phyloP scores from a whole-genome alignment of 2,888 invertebrate genomes.

The Macrophya annulata region DNA sequence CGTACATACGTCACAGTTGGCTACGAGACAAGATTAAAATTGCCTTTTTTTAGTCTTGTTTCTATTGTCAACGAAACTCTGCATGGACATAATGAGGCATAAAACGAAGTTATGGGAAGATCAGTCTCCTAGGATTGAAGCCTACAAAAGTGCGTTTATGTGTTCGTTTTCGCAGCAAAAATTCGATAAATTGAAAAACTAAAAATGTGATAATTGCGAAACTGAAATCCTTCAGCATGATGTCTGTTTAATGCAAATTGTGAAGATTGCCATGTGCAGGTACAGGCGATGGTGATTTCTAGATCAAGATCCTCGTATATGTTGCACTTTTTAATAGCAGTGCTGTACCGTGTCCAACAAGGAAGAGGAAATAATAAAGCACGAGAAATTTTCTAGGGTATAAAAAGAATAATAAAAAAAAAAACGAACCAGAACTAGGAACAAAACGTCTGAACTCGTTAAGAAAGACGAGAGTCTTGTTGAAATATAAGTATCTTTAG shows the following conservation, averaged over 20 bases:
- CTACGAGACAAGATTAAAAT: conserved; percentile 23
- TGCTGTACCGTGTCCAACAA: neutral
- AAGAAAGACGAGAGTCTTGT: conserved; percentile 30
- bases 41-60: neutral
- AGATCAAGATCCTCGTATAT: neutral
- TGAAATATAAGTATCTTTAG: conserved; percentile 21
- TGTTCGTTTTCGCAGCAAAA: neutral
- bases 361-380: conserved; percentile 5
- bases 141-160: neutral
- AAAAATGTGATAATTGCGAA: neutral
- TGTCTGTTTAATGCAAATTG: neutral
- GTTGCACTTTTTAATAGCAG: neutral
- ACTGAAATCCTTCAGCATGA: neutral
- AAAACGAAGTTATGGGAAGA: neutral
- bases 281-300: neutral
- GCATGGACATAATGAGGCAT: too few relatives aligned
- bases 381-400: neutral
- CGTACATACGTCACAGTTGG: neutral
- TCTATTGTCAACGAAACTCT: too few relatives aligned
- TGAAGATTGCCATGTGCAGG: neutral
- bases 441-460: conserved; percentile 37
- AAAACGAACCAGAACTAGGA: conserved; percentile 21
- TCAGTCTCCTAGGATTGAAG: neutral
- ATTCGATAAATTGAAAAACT: neutral
- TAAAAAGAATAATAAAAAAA: too few relatives aligned